Conservation (phyloP, 2,113 vertebrate genomes). For the Corythaixoides concolor region DNA sequence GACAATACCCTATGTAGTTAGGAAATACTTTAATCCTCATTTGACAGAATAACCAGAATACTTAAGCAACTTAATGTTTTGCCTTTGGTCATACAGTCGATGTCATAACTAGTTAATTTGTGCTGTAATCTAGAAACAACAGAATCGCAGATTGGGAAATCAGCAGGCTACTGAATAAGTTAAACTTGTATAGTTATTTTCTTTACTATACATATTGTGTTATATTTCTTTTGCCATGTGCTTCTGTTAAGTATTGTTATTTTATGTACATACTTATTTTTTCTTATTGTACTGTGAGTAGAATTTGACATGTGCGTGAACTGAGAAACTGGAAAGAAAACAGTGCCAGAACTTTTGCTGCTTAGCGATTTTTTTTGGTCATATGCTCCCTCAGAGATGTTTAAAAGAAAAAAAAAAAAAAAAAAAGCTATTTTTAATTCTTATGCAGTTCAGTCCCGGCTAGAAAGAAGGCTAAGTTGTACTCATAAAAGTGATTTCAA, state of each 20-base stretch:
- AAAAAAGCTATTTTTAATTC: neutral
- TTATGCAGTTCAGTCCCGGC: neutral
- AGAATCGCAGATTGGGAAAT: neutral
- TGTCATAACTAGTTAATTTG: neutral
- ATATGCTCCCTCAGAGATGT: neutral
- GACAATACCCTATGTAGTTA: neutral
- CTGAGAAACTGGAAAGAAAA: neutral
- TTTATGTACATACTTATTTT: neutral
- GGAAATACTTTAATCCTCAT: neutral
- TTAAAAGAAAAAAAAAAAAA: neutral
- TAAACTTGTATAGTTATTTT: neutral
- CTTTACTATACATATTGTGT: neutral
- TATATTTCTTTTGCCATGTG: neutral
- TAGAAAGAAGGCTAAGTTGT: neutral
- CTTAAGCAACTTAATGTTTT: neutral
- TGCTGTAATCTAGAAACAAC: neutral
- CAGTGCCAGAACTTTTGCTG: neutral
- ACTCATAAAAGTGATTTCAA: neutral
- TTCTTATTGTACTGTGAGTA: neutral
- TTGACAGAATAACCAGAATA: neutral
- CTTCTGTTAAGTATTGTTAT: neutral
- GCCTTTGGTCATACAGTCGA: neutral
- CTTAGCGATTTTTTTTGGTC: neutral
- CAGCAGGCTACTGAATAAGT: neutral
- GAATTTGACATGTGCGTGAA: neutral